Evolutionary conservation across 2,797 vertebrate genomes (phyloP).

Genomic region (Poliocrania exsul): DNA sequence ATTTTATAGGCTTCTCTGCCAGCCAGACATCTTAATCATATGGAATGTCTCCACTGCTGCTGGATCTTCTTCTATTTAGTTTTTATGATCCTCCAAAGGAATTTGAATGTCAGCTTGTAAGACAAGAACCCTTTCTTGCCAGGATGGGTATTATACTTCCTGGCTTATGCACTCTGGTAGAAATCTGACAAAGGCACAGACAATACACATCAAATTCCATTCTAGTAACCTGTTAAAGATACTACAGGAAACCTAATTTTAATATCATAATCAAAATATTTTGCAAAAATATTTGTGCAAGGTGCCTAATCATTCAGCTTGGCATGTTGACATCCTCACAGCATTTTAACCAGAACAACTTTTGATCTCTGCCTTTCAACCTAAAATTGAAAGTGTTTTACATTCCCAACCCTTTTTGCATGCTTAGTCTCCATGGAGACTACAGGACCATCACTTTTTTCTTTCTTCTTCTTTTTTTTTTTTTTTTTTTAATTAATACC

Average conservation of each 20-base stretch:
- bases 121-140: slow-evolving; percentile 6
- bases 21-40: not conserved
- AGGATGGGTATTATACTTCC: not conserved
- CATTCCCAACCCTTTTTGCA: not conserved
- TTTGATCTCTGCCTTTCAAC: slow-evolving; percentile 42
- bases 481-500: not conserved
- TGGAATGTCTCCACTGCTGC: not conserved
- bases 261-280: not conserved
- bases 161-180: not conserved
- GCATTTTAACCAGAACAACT: slow-evolving; percentile 41
- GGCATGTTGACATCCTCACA: not conserved
- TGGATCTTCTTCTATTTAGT: slow-evolving; percentile 10
- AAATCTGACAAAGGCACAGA: not conserved
- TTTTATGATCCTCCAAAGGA: slow-evolving; percentile 30
- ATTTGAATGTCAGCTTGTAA: not conserved
- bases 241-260: not conserved
- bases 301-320: not conserved
- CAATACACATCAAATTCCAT: not conserved
- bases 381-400: not conserved
- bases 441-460: not conserved
- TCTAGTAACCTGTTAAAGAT: not conserved
- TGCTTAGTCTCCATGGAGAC: slow-evolving; percentile 9
- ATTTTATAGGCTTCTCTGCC: not conserved
- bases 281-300: not conserved
- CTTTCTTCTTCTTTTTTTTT: not conserved